Evolutionary conservation across 2,797 vertebrate species (phyloP).

Genomic region (Percopsis omiscomaycus): DNA sequence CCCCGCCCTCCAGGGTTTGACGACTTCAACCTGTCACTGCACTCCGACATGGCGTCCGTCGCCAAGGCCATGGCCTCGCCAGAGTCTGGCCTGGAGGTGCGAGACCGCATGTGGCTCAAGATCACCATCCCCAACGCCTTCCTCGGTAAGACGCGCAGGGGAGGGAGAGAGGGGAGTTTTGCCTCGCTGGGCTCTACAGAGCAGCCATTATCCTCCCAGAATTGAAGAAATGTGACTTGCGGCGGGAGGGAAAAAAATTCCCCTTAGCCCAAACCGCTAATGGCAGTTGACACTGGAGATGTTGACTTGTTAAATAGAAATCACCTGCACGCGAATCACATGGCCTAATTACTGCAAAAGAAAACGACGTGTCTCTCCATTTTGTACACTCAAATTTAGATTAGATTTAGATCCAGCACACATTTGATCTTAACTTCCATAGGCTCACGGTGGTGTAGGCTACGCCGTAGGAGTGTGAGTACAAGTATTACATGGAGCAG

Average conservation of each 20-base stretch:
- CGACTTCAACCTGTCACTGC: constrained; percentile 87
- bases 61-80: constrained; percentile 94
- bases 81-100: constrained; percentile 90
- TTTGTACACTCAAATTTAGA: constrained; percentile 28
- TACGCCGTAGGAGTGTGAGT: too few species aligned
- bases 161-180: background rate
- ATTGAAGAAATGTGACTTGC: constrained; percentile 70
- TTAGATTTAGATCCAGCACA: too few species aligned
- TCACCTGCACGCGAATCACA: constrained; percentile 68
- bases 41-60: constrained; percentile 92
- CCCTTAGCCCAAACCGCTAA: constrained; percentile 29
- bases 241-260: constrained; percentile 21
- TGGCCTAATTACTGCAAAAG: constrained; percentile 33
- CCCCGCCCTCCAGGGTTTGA: constrained; percentile 78
- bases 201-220: constrained; percentile 58
- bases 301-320: constrained; percentile 63
- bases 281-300: constrained; percentile 49
- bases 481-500: too few species aligned
- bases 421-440: too few species aligned
- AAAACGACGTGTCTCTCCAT: constrained; percentile 16
- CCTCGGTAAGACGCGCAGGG: constrained; percentile 72
- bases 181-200: constrained; percentile 47
- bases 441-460: too few species aligned
- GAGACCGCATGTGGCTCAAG: constrained; percentile 88
- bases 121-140: constrained; percentile 95